These are phyloP conservation scores for Blera fallax DNA, from an alignment of 2,888 invertebrate species.

Conservation along the genomic window DNA sequence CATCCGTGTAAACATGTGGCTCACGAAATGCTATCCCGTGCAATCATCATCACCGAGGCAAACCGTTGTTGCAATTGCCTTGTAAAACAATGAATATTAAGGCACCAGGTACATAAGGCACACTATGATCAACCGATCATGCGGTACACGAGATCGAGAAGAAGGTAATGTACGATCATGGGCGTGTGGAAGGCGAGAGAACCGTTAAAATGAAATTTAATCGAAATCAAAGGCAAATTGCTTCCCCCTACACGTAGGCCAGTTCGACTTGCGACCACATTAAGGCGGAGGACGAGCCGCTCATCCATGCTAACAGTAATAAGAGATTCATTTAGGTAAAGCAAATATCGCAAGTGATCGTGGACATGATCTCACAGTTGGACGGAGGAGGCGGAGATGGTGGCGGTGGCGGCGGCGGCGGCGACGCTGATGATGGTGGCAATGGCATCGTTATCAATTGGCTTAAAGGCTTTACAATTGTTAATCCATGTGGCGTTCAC, in stretches of 20 bases:
- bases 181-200: slow-evolving; percentile 65
- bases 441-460: slow-evolving; percentile 62
- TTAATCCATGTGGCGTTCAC: slow-evolving; percentile 32
- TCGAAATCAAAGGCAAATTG: slow-evolving; percentile 63
- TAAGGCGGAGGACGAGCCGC: neutral
- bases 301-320: slow-evolving; percentile 39
- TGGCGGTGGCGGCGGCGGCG: slow-evolving; percentile 21
- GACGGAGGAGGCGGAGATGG: neutral
- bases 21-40: slow-evolving; percentile 32
- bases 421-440: slow-evolving; percentile 9
- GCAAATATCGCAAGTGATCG: slow-evolving; percentile 57
- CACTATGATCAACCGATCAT: slow-evolving; percentile 56
- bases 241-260: slow-evolving; percentile 43
- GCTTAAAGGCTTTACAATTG: slow-evolving; percentile 63
- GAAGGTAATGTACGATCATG: slow-evolving; percentile 57
- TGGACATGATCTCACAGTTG: slow-evolving; percentile 30
- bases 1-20: slow-evolving; percentile 38
- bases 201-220: slow-evolving; percentile 68
- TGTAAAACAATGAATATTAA: slow-evolving; percentile 65
- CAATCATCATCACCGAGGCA: slow-evolving; percentile 21
- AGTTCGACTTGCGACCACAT: neutral
- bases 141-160: neutral
- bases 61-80: slow-evolving; percentile 64
- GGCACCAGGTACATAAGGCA: neutral
- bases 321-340: slow-evolving; percentile 57